Evolutionary conservation across 2,888 invertebrate genomes (phyloP).

Genomic region (Loripinus fragilis): DNA sequence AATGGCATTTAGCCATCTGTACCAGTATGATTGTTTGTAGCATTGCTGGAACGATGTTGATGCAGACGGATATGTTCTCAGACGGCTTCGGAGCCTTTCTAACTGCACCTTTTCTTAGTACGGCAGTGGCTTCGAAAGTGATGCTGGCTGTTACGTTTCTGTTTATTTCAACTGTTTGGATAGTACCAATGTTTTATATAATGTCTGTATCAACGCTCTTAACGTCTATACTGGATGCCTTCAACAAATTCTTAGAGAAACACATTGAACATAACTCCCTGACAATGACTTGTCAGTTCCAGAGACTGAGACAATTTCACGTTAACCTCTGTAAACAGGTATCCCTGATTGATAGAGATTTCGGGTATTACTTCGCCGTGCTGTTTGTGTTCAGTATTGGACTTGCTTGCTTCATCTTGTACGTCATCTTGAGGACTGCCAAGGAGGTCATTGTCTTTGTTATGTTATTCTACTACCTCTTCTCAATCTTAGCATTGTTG

Average conservation of each 20-base stretch:
- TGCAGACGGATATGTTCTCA: neutral
- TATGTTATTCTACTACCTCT: conserved; percentile 23
- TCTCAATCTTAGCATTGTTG: neutral
- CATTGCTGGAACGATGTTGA: neutral
- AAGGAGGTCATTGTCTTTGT: conserved; percentile 15
- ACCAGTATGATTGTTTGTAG: neutral
- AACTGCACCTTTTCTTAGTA: neutral
- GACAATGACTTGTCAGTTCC: neutral
- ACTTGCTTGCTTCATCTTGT: conserved; percentile 33
- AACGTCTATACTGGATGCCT: neutral
- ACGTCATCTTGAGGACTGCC: conserved; percentile 23
- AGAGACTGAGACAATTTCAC: neutral
- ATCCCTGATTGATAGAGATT: conserved; percentile 29
- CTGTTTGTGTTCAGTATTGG: conserved; percentile 17
- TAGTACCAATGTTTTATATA: neutral
- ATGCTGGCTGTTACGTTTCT: neutral
- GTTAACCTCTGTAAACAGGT: conserved; percentile 42
- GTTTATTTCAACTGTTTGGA: neutral
- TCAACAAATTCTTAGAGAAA: neutral
- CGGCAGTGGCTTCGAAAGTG: neutral
- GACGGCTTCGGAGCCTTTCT: neutral
- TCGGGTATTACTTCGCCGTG: conserved; percentile 29
- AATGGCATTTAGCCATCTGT: neutral
- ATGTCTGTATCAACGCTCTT: neutral
- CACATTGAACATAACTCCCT: neutral